These are phyloP conservation scores for Biston betularia DNA, from an alignment of 2,888 invertebrate species.

Conservation along the genomic window DNA sequence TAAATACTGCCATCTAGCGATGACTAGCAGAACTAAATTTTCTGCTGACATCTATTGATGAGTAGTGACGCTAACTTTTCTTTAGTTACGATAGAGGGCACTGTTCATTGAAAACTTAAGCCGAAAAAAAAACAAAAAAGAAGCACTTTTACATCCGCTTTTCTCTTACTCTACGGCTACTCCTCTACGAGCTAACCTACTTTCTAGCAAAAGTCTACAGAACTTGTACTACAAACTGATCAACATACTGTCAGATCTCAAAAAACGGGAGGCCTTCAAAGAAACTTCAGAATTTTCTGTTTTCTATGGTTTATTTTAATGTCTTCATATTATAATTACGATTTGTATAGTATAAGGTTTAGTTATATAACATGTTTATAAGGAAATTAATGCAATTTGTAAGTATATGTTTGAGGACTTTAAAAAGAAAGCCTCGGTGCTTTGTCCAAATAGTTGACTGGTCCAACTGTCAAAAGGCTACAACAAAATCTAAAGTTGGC, in stretches of 20 bases:
- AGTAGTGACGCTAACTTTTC: slow-evolving; percentile 37
- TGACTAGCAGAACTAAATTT: slow-evolving; percentile 12
- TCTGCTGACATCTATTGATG: slow-evolving; percentile 44
- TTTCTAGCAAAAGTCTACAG: not conserved
- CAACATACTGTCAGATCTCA: not conserved
- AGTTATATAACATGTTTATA: slow-evolving; percentile 60
- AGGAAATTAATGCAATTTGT: slow-evolving; percentile 58
- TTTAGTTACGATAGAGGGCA: not conserved
- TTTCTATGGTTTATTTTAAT: slow-evolving; percentile 36
- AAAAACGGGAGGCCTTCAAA: slow-evolving; percentile 9
- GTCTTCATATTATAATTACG: slow-evolving; percentile 15
- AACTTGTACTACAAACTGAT: no score
- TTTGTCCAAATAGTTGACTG: not conserved
- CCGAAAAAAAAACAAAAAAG: no score
- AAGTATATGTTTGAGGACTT: slow-evolving; percentile 45
- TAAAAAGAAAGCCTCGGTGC: no score
- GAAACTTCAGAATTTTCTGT: slow-evolving; percentile 11
- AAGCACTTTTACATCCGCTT: not conserved
- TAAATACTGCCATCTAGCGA: slow-evolving; percentile 22
- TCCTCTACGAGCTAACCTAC: no score
- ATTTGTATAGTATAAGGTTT: slow-evolving; percentile 4
- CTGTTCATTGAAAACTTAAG: no score
- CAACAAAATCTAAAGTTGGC: not conserved
- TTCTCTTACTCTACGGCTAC: not conserved
- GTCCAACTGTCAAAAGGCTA: not conserved